Base-by-base conservation (phyloP, 1,140 invertebrate genomes). In the Cepaea nemoralis region DNA sequence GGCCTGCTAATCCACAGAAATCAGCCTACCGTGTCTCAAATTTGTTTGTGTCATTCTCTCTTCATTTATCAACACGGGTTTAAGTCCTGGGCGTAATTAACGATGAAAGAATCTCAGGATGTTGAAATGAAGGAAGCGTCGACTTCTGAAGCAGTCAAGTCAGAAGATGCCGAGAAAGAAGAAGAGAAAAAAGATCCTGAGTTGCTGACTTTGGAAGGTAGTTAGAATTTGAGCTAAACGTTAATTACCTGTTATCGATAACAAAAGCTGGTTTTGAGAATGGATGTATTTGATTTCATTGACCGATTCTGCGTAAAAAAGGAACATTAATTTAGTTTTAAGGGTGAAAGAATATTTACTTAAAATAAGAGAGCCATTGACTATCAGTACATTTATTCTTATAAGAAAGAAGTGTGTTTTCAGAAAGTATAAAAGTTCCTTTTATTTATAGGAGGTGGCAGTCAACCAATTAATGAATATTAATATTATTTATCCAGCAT, bases 41-140 rank as follows among this genome's bases (percentile, higher is more conserved):
- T 55, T 55, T 55, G 50, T 55, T 55, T 8, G 50, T 55, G 50
- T 55, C 50, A 55, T 55, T 55, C 8, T 22, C 8, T 55, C n/a
- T 14, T 10, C n/a, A 3, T 19, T 3, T 55, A 55, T 10, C 50
- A 55, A 19, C 50, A 22, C 1, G 50, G n/a, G 50, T 19, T 55
- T 22, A 55, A 45, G 16, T 55, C n/a, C 16, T 55, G 50, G 50
- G n/a, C 19, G 5, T 8, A 22, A 3, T n/a, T 87, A 82, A 85
- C 85, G 35, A 85, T 85, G 76, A 83, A 81, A 27, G 81, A 74
- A 16, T 76, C 77, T 12, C 85, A 86, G 27, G 95, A 96, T 91
- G 95, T 96, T 8, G 95, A 96, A 92, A 96, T 96, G 95, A 96
- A 96, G 87, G 95, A 93, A 89, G 94, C 94, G 10, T 94, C 95